A percentile compares a stretch with the other conserved stretches of the same genome.
phyloP scores from a whole-genome alignment of 2,113 vertebrate genomes.

The Eurypyga helias region DNA sequence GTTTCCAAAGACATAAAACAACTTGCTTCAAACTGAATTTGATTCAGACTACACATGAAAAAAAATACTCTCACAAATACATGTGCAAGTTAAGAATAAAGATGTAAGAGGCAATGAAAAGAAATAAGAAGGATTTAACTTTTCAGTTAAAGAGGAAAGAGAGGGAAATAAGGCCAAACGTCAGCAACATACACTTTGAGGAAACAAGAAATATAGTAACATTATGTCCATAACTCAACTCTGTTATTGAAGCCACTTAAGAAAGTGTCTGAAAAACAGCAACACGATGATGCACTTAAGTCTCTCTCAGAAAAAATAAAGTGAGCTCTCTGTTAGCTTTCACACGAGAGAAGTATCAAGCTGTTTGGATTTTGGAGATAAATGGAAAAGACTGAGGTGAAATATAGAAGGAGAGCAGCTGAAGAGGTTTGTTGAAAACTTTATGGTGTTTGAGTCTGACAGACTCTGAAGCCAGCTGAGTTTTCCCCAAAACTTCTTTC shows the following conservation, averaged over 20 bases:
- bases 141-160: background rate
- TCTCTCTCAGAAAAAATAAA: background rate
- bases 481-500: background rate
- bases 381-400: background rate
- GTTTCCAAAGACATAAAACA: constrained; percentile 11
- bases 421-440: background rate
- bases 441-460: background rate
- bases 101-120: background rate
- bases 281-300: background rate
- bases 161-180: background rate
- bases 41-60: background rate
- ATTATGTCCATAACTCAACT: background rate
- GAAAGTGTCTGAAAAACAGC: background rate
- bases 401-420: background rate
- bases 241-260: background rate
- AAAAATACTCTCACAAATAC: background rate
- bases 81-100: background rate
- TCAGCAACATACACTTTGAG: background rate
- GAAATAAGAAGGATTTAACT: background rate
- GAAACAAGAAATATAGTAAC: background rate
- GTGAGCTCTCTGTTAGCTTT: background rate
- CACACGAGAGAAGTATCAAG: background rate
- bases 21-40: background rate
- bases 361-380: constrained; percentile 1
- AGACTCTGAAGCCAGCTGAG: background rate